Conservation (phyloP, 2,113 vertebrate genomes). For the Conger conger region DNA sequence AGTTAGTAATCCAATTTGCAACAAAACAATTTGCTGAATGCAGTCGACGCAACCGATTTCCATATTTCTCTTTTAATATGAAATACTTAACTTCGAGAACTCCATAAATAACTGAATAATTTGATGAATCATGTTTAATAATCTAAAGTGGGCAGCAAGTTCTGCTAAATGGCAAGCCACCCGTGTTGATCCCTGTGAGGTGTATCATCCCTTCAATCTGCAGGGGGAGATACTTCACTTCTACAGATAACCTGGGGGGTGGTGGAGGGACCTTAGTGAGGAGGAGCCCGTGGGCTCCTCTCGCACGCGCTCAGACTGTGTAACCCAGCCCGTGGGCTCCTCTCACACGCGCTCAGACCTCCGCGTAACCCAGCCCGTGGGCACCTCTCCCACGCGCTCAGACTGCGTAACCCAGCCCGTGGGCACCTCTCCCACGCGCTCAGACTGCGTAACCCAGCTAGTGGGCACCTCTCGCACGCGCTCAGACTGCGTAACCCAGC, state of each 20-base stretch:
- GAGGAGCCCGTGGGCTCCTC: no score
- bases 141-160: background rate
- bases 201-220: background rate
- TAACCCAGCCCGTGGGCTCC: slow-evolving; percentile 46
- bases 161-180: background rate
- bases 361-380: slow-evolving; percentile 49
- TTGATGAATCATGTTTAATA: no score
- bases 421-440: background rate
- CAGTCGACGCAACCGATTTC: no score
- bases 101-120: no score
- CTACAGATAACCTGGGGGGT: background rate
- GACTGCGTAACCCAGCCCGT: no score
- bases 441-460: slow-evolving; percentile 46
- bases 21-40: no score
- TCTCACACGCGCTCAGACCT: background rate
- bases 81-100: no score
- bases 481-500: slow-evolving; percentile 46
- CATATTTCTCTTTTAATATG: no score
- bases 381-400: slow-evolving; percentile 50
- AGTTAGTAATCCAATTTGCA: background rate
- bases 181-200: background rate
- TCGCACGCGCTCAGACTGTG: slow-evolving; percentile 30
- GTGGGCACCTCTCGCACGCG: slow-evolving; percentile 31
- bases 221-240: background rate
- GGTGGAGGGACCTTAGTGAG: no score